phyloP scores from a whole-genome alignment of 1,140 invertebrate species.

The Sinonovacula constricta region DNA sequence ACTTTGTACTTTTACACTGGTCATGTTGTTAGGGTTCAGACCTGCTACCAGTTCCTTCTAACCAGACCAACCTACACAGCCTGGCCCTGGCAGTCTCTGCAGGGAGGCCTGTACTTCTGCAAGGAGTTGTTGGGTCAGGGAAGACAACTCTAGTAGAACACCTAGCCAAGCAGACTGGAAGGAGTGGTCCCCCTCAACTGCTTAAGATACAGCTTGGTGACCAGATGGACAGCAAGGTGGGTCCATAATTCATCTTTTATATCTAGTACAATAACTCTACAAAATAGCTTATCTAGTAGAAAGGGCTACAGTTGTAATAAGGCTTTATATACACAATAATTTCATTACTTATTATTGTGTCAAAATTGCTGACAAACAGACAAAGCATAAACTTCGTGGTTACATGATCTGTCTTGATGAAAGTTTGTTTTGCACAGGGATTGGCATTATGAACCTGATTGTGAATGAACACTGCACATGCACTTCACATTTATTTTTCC shows the following conservation, averaged over 20 bases:
- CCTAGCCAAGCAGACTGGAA: conserved; percentile 88
- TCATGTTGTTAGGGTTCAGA: neutral
- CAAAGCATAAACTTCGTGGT: too few species aligned
- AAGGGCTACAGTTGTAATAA: neutral
- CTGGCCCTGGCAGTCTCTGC: conserved; percentile 75
- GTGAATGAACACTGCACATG: too few species aligned
- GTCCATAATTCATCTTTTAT: too few species aligned
- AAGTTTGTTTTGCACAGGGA: too few species aligned
- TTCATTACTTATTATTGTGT: too few species aligned
- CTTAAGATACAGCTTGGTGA: conserved; percentile 96
- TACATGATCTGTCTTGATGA: too few species aligned
- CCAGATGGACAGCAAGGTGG: conserved; percentile 95
- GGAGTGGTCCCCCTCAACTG: conserved; percentile 78
- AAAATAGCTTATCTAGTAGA: too few species aligned
- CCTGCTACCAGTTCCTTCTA: conserved; percentile 74
- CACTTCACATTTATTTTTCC: too few species aligned
- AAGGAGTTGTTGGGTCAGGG: conserved; percentile 95
- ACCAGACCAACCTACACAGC: conserved; percentile 66
- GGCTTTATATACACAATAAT: neutral
- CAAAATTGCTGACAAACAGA: too few species aligned
- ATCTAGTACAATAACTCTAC: too few species aligned
- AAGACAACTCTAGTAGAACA: conserved; percentile 96
- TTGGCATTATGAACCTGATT: too few species aligned
- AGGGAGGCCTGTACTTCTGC: conserved; percentile 85
- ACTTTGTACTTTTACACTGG: too few species aligned